phyloP scores from a whole-genome alignment of 2,113 vertebrate species.

The Dipodomys ordii region DNA sequence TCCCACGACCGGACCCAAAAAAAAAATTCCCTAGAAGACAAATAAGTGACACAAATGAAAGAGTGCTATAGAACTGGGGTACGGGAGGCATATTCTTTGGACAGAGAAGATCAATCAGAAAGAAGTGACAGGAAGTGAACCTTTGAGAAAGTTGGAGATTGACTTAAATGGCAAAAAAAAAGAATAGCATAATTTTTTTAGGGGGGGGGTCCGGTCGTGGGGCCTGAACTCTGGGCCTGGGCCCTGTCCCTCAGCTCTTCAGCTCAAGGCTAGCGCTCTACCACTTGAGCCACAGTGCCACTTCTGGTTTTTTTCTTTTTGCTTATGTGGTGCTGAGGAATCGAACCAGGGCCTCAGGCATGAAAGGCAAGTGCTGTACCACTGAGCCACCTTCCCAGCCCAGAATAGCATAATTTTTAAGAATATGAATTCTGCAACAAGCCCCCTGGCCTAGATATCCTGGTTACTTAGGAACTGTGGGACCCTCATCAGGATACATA shows the following conservation, averaged over 20 bases:
- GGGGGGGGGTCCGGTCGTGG: too few species aligned
- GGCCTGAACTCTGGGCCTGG: too few species aligned
- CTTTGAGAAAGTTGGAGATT: not conserved
- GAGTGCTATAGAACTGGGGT: not conserved
- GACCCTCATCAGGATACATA: not conserved
- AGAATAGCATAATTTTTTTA: not conserved
- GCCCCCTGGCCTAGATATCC: not conserved
- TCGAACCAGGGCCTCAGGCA: too few species aligned
- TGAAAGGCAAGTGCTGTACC: too few species aligned
- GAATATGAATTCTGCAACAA: not conserved
- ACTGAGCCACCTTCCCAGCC: too few species aligned
- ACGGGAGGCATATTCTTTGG: not conserved
- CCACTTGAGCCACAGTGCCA: too few species aligned
- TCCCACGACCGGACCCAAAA: too few species aligned
- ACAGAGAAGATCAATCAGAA: not conserved
- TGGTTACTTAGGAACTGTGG: not conserved
- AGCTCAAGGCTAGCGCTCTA: too few species aligned
- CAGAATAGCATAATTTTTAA: conserved; percentile 15
- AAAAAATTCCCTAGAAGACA: not conserved
- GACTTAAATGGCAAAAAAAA: not conserved
- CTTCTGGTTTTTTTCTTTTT: too few species aligned
- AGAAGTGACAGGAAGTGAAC: not conserved
- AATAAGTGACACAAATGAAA: conserved; percentile 9
- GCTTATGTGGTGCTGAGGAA: too few species aligned
- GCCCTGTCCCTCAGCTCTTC: too few species aligned